A percentile compares a stretch with the other conserved stretches of the same genome.
Evolutionary conservation across 1,140 invertebrate genomes (phyloP).

Genomic region (Caenorhabditis remanei): DNA sequence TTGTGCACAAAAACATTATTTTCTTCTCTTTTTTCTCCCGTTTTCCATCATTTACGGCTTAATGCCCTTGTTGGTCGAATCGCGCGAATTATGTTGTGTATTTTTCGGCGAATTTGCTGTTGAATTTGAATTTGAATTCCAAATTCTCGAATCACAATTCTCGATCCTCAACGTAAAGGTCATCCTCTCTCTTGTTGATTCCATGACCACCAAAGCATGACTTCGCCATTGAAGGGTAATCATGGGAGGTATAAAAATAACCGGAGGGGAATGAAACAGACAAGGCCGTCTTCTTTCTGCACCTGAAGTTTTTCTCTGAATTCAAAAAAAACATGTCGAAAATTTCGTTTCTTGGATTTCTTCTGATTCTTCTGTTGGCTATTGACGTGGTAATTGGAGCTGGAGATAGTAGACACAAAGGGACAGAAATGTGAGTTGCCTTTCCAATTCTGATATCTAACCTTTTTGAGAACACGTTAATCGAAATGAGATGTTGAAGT

Average conservation of each 20-base stretch:
- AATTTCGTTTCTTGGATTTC: background rate
- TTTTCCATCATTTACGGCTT: background rate
- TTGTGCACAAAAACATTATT: constrained; percentile 19
- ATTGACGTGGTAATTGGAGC: constrained; percentile 9
- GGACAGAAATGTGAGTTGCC: background rate
- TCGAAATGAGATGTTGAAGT: too few relatives aligned
- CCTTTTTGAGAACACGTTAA: background rate
- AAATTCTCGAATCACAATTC: background rate
- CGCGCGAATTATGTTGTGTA: constrained; percentile 18
- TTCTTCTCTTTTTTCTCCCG: background rate
- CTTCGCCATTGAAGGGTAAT: constrained; percentile 24
- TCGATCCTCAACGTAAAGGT: constrained; percentile 37
- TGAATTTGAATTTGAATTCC: constrained; percentile 17
- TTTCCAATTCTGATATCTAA: background rate
- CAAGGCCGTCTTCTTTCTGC: background rate
- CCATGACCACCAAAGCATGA: constrained; percentile 40
- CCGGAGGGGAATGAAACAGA: background rate
- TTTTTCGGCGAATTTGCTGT: constrained; percentile 25
- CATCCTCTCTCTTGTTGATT: constrained; percentile 30
- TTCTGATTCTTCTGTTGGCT: constrained; percentile 15
- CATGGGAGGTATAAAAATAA: constrained; percentile 26
- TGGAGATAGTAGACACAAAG: constrained; percentile 14
- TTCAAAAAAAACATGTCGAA: background rate
- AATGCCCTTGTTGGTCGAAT: constrained; percentile 46
- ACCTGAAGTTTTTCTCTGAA: background rate